A percentile compares a stretch with the other conserved stretches of the same genome.
Conservation (phyloP, 2,797 vertebrate genomes). For the Lacerta agilis region DNA sequence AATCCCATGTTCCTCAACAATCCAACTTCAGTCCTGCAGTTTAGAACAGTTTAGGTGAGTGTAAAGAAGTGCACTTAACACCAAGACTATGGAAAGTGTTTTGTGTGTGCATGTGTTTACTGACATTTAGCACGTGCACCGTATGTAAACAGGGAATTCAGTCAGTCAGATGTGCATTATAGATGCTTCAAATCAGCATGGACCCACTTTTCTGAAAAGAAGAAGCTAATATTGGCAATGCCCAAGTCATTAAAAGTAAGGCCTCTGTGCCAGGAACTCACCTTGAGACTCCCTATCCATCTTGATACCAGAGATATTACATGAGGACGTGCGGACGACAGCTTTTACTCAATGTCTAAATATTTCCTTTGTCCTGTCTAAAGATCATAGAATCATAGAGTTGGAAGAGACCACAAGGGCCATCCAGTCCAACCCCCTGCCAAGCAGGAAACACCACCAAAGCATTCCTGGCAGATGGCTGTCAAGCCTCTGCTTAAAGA, state of each 20-base stretch:
- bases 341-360: neutral
- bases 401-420: no score
- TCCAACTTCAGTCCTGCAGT: neutral
- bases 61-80: neutral
- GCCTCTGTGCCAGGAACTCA: neutral
- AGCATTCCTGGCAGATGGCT: no score
- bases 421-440: no score
- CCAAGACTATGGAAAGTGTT: neutral
- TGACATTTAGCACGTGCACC: neutral
- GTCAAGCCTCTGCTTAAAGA: no score
- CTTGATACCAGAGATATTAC: neutral
- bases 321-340: neutral
- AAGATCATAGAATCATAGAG: no score
- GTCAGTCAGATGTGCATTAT: neutral
- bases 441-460: no score
- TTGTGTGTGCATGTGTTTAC: neutral
- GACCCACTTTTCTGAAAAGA: neutral
- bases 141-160: constrained; percentile 8
- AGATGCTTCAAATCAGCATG: neutral
- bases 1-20: neutral
- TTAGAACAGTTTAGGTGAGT: neutral
- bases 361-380: neutral
- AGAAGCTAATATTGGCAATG: neutral
- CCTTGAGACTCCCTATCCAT: neutral
- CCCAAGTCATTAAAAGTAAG: neutral